Conservation (phyloP, 2,888 invertebrate genomes). For the Leptinotarsa tumamoca region DNA sequence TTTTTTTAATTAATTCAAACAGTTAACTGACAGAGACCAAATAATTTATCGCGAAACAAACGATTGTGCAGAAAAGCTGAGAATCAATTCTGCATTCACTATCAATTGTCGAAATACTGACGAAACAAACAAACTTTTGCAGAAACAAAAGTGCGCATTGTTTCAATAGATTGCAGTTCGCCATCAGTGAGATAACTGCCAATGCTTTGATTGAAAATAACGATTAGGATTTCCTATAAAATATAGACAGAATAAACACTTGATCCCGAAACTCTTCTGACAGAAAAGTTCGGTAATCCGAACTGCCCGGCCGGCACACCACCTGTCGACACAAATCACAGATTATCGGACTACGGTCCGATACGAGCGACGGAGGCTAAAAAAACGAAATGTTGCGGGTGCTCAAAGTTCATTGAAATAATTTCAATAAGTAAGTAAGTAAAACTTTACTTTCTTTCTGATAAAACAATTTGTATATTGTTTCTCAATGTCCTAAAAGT, state of each 20-base stretch:
- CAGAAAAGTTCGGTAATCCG: neutral
- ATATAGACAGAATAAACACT: conserved; percentile 2
- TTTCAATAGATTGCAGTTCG: neutral
- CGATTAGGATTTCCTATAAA: neutral
- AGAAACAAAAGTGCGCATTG: neutral
- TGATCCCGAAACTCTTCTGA: neutral
- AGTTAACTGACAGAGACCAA: too few species aligned
- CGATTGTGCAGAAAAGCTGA: too few species aligned
- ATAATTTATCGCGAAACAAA: too few species aligned
- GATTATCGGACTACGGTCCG: neutral
- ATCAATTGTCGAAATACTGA: too few species aligned
- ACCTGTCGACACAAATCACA: conserved; percentile 15
- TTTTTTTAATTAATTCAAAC: too few species aligned
- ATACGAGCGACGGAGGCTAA: neutral
- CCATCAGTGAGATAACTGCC: neutral
- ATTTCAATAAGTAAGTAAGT: too few species aligned
- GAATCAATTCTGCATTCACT: too few species aligned
- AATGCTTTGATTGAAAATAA: neutral
- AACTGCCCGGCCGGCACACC: neutral
- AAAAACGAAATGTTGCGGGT: neutral
- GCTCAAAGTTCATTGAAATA: too few species aligned
- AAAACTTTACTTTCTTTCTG: too few species aligned
- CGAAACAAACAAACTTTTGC: too few species aligned
- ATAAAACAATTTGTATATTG: too few species aligned
- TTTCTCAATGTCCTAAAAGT: too few species aligned